phyloP scores from a whole-genome alignment of 2,113 vertebrate genomes.

The Megalops atlanticus region DNA sequence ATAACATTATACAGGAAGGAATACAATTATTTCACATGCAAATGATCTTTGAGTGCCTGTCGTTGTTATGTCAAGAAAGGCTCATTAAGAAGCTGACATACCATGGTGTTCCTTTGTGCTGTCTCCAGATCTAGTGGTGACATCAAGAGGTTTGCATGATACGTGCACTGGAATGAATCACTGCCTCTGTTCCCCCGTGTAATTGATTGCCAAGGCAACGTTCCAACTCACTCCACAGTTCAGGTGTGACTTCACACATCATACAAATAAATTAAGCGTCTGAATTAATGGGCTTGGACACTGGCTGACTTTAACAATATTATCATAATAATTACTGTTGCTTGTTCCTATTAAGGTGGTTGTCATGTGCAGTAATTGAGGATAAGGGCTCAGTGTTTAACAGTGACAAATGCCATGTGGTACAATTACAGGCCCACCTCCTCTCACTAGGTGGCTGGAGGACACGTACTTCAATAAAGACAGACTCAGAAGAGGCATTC shows the following conservation, averaged over 20 bases:
- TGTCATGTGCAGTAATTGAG: not conserved
- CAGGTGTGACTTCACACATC: not conserved
- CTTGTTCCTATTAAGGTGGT: not conserved
- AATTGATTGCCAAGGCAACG: not conserved
- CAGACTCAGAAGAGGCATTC: not conserved
- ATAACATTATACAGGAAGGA: too few relatives aligned
- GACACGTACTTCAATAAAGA: not conserved
- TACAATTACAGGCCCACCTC: not conserved
- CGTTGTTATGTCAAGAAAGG: too few relatives aligned
- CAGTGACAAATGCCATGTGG: constrained; percentile 4
- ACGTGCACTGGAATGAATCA: not conserved
- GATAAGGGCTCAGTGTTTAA: not conserved
- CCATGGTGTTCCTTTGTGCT: not conserved
- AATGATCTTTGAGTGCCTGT: too few relatives aligned
- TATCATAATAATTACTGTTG: not conserved
- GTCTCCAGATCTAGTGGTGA: not conserved
- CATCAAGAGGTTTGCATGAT: not conserved
- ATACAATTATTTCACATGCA: too few relatives aligned
- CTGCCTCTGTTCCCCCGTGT: not conserved
- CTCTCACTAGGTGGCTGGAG: not conserved
- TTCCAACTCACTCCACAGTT: not conserved
- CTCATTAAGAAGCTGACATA: not conserved
- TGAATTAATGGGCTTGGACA: not conserved
- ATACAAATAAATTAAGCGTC: not conserved
- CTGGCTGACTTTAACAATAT: not conserved